Base-by-base conservation (phyloP, 2,888 invertebrate species). In the Cryptus armator region DNA sequence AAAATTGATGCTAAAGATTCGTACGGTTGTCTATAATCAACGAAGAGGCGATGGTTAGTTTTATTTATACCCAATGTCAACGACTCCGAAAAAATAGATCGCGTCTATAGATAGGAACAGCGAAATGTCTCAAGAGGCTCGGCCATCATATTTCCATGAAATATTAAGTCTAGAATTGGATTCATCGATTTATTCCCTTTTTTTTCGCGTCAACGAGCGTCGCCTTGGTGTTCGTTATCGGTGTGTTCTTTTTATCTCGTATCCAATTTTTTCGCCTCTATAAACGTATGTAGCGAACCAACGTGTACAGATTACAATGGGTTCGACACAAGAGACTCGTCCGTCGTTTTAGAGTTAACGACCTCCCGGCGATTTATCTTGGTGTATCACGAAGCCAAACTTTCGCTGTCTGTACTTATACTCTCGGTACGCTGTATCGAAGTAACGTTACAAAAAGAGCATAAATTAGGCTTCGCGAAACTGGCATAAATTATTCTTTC, bases 131-230 rank as follows among this genome's bases (percentile, higher is more conserved):
- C 19, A 14, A 59, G 14, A 59, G 24, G 10, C 29, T 29, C 29
- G 59, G 59, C 59, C 29, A 59, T 19, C 59, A 6, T 3, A 14
- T 29, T 29, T 59, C 14, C 10, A 12, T 3, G 10, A 53, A 14
- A 53, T 71, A 19, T 12, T 68, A 5, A 37, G 37, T 5, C 51
- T 5, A 0, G 29, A 71, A 71, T 53, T 37, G 53, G 12, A 37
- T 71, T 71, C 29, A 71, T 71, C 53, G 53, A 51, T 68, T 37
- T 48, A 24, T 70, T 51, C 7, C 53, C 16, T 71, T 19, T 71
- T 56, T 67, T 43, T 29, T 14, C 16, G 5, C 51, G 37, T 46
- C 71, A 51, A 43, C 53, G 16, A n/a, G n/a, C 53, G 14, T 68
- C n/a, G 19, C 62, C n/a, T 14, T 2, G 32, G 32, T 32, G 32